Conservation (phyloP, 2,113 vertebrate genomes). For the Pomatostomus ruficeps region DNA sequence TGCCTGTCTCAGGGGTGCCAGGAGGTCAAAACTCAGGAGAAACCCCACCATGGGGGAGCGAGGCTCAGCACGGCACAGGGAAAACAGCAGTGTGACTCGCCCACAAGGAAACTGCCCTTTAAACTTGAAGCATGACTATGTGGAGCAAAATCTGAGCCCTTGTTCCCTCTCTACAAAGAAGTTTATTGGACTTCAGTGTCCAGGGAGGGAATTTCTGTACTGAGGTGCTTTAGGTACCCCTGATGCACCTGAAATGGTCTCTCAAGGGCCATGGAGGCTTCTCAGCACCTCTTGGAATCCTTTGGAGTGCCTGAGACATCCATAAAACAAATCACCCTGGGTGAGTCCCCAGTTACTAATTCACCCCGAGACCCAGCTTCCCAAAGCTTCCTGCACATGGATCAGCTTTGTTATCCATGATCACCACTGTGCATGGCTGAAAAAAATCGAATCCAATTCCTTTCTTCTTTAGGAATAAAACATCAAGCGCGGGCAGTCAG, state of each 20-base stretch:
- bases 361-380: neutral
- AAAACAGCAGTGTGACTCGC: neutral
- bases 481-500: neutral
- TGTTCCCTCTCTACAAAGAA: neutral
- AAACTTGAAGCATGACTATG: neutral
- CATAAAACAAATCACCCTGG: neutral
- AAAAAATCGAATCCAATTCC: slow-evolving; percentile 4
- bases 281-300: neutral
- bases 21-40: neutral
- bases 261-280: neutral
- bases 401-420: neutral
- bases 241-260: fast-evolving
- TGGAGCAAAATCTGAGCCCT: neutral
- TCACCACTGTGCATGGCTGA: neutral
- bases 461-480: slow-evolving; percentile 11
- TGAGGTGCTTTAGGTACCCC: neutral
- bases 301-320: neutral
- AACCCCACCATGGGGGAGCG: fast-evolving
- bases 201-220: neutral
- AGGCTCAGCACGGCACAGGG: neutral
- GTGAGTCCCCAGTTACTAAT: neutral
- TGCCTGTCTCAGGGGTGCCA: neutral
- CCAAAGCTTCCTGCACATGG: neutral
- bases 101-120: neutral
- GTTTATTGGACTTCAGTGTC: neutral